Conservation (phyloP, 2,113 vertebrate genomes). For the Lipotes vexillifer region DNA sequence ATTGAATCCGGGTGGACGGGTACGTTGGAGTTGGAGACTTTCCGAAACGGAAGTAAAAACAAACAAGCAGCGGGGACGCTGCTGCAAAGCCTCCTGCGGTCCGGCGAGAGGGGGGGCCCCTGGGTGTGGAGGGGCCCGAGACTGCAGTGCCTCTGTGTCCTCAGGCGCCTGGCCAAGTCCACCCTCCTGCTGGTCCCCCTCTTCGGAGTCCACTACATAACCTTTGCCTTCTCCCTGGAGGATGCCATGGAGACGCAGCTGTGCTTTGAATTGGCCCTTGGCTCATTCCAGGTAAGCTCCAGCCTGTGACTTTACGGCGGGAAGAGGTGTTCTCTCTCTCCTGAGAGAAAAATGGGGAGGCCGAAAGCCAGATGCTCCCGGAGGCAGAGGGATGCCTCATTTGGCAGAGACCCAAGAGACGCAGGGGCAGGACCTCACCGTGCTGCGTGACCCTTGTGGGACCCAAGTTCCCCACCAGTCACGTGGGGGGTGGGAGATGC, state of each 20-base stretch:
- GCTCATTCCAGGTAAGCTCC: constrained; percentile 93
- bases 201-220: constrained; percentile 94
- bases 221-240: constrained; percentile 94
- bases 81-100: background rate
- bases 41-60: background rate
- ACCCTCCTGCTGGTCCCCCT: constrained; percentile 96
- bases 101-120: background rate
- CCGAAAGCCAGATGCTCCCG: background rate
- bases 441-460: background rate
- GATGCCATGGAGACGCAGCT: constrained; percentile 89
- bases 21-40: background rate
- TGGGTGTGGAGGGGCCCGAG: rapidly evolving
- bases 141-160: background rate
- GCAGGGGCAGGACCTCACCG: too few relatives aligned
- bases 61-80: background rate
- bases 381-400: background rate
- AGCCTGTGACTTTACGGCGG: background rate
- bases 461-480: background rate
- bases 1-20: background rate
- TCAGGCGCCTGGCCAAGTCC: constrained; percentile 94
- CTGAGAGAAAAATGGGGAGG: background rate
- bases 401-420: background rate
- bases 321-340: background rate
- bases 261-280: constrained; percentile 93
- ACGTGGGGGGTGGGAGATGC: background rate